A percentile compares a stretch with the other conserved stretches of the same genome.
Evolutionary conservation across 2,888 invertebrate species (phyloP).

Genomic region (Nipponacmea schrenckii): DNA sequence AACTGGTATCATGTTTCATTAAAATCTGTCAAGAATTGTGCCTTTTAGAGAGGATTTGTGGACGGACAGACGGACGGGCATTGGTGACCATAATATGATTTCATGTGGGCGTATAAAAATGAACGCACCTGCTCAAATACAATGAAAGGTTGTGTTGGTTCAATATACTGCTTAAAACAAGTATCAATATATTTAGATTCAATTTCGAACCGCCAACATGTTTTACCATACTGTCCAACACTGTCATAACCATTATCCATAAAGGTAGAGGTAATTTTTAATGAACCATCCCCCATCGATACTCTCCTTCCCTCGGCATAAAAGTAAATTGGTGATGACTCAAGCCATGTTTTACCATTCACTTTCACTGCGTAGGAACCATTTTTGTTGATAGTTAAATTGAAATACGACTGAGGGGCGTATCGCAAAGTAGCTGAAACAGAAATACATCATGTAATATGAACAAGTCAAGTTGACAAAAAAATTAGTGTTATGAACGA

Average conservation of each 20-base stretch:
- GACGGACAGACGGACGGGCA: no score
- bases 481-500: no score
- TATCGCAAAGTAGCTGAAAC: no score
- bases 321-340: conserved; percentile 32
- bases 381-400: not conserved
- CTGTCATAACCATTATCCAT: not conserved
- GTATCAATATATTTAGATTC: not conserved
- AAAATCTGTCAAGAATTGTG: no score
- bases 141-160: conserved; percentile 8
- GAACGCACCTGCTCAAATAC: conserved; percentile 18
- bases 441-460: no score
- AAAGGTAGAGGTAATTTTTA: conserved; percentile 15
- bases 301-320: conserved; percentile 30
- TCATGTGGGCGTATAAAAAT: no score
- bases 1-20: no score
- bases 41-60: no score
- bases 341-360: conserved; percentile 29
- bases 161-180: conserved; percentile 15
- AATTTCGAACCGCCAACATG: conserved; percentile 11
- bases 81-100: no score
- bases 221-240: conserved; percentile 8
- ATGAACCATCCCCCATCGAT: conserved; percentile 20
- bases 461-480: no score
- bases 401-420: no score
- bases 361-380: conserved; percentile 7